Conservation (phyloP, 2,888 invertebrate species). For the Pachliopta kotzebuea region DNA sequence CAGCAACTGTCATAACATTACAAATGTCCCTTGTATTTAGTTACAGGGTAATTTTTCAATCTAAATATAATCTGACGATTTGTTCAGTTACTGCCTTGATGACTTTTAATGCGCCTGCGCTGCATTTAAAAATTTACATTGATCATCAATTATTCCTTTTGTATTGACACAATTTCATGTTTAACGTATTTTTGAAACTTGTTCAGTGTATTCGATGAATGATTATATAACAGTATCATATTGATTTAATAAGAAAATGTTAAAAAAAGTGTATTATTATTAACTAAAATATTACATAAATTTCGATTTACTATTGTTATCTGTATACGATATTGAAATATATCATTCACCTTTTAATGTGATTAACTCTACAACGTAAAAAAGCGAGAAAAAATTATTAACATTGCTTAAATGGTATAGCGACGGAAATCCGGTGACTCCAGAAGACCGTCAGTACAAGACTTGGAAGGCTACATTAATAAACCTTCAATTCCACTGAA, state of each 20-base stretch:
- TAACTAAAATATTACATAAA: neutral
- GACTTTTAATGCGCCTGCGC: slow-evolving; percentile 34
- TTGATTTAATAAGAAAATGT: neutral
- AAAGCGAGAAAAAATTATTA: slow-evolving; percentile 30
- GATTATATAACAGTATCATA: neutral
- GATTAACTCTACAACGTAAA: slow-evolving; percentile 46
- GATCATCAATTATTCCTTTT: neutral
- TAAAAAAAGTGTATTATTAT: neutral
- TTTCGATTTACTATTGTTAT: neutral
- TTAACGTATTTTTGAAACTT: neutral
- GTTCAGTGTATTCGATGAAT: neutral
- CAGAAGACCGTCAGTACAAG: slow-evolving; percentile 93
- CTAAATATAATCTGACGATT: slow-evolving; percentile 36
- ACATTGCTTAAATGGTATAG: slow-evolving; percentile 54
- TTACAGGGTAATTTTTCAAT: slow-evolving; percentile 46
- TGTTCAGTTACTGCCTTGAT: slow-evolving; percentile 36
- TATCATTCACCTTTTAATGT: slow-evolving; percentile 40
- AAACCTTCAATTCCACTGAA: slow-evolving; percentile 94
- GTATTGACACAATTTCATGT: neutral
- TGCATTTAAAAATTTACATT: neutral
- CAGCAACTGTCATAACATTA: slow-evolving; percentile 62
- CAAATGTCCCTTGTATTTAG: slow-evolving; percentile 51
- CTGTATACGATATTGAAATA: neutral
- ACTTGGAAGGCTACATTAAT: slow-evolving; percentile 94
- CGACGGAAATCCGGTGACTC: slow-evolving; percentile 95